Evolutionary conservation across 2,888 invertebrate genomes (phyloP).

Genomic region (Galerucella pusilla): DNA sequence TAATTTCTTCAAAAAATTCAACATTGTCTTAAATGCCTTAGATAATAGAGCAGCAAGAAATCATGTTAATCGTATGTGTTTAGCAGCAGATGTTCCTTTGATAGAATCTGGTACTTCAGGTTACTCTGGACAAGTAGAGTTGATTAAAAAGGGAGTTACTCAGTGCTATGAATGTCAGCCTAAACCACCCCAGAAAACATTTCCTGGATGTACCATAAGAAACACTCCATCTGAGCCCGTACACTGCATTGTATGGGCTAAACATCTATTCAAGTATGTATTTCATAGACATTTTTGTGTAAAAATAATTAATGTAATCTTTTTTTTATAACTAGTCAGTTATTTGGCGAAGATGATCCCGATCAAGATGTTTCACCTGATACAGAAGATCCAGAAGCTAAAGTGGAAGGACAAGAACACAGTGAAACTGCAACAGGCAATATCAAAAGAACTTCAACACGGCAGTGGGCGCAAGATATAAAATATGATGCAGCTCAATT

Average conservation of each 20-base stretch:
- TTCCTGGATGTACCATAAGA: slow-evolving; percentile 97
- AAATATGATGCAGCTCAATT: slow-evolving; percentile 86
- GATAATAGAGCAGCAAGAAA: slow-evolving; percentile 97
- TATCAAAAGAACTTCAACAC: slow-evolving; percentile 76
- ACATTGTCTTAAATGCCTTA: slow-evolving; percentile 93
- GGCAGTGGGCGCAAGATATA: slow-evolving; percentile 87
- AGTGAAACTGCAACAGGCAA: slow-evolving; percentile 68
- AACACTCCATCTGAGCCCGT: slow-evolving; percentile 99
- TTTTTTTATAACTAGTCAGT: slow-evolving; percentile 73
- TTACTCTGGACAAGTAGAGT: slow-evolving; percentile 95
- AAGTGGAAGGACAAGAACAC: slow-evolving; percentile 70
- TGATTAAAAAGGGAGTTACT: slow-evolving; percentile 86
- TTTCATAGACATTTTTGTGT: background rate
- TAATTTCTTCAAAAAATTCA: slow-evolving; percentile 91
- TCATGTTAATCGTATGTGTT: slow-evolving; percentile 98
- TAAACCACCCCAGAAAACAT: slow-evolving; percentile 90
- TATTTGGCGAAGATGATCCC: slow-evolving; percentile 96
- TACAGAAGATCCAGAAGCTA: slow-evolving; percentile 92
- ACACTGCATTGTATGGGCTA: slow-evolving; percentile 99
- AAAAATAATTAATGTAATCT: slow-evolving; percentile 16
- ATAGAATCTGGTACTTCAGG: slow-evolving; percentile 98
- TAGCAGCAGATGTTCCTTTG: slow-evolving; percentile 92
- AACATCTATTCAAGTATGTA: slow-evolving; percentile 95
- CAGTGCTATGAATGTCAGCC: slow-evolving; percentile 98
- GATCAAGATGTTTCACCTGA: slow-evolving; percentile 99